phyloP scores from a whole-genome alignment of 1,140 invertebrate genomes.

The Aphis gossypii region DNA sequence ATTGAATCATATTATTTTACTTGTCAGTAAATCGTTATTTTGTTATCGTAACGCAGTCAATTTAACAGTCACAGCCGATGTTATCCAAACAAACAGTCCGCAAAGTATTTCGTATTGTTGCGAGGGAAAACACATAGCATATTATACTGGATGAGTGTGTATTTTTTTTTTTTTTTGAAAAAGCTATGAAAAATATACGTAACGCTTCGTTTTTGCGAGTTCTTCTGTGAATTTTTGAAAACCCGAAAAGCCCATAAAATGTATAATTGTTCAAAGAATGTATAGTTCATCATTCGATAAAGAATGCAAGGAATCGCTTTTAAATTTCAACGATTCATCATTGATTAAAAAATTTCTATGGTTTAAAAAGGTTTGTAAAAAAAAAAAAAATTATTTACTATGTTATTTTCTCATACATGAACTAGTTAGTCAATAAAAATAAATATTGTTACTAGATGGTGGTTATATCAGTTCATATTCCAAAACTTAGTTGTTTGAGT shows the following conservation, averaged over 20 bases:
- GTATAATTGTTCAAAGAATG: not conserved
- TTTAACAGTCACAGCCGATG: not conserved
- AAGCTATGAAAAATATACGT: not conserved
- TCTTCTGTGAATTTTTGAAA: not conserved
- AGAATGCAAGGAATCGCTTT: not conserved
- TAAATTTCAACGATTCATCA: not conserved
- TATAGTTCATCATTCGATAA: not conserved
- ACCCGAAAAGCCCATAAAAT: not conserved
- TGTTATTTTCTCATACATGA: not conserved
- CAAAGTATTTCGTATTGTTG: conserved; percentile 14
- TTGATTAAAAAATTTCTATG: not conserved
- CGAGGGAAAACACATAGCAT: not conserved
- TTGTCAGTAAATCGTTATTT: conserved; percentile 17
- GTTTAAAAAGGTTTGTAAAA: not conserved
- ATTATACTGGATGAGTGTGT: not conserved
- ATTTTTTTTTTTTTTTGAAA: not conserved
- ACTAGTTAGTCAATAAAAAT: not conserved
- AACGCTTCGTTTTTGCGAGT: not conserved
- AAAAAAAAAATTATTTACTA: not conserved
- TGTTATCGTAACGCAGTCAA: conserved; percentile 1
- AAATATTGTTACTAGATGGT: not conserved
- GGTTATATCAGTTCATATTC: not conserved
- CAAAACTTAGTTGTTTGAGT: not conserved
- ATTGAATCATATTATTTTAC: conserved; percentile 19
- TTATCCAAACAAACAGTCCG: not conserved